These are phyloP conservation scores for Mus minutoides DNA, from an alignment of 2,797 vertebrate species.

Conservation along the genomic window DNA sequence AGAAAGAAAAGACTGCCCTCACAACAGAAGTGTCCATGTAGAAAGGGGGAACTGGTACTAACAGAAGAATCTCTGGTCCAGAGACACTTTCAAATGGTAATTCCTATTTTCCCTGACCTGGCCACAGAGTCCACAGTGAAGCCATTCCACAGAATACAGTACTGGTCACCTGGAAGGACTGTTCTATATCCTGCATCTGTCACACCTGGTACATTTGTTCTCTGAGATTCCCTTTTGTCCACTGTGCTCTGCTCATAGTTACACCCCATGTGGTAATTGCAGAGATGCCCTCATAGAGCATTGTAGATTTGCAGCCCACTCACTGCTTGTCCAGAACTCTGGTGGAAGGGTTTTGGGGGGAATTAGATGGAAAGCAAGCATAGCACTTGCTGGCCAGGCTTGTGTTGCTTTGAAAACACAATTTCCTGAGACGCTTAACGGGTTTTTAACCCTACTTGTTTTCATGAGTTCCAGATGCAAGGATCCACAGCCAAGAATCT, in stretches of 20 bases:
- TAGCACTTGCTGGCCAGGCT: background rate
- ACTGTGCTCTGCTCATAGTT: background rate
- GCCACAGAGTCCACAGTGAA: background rate
- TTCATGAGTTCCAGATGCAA: background rate
- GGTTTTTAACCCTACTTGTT: background rate
- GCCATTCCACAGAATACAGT: background rate
- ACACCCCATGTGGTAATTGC: background rate
- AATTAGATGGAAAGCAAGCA: background rate
- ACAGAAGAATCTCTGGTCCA: background rate
- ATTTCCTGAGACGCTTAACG: background rate
- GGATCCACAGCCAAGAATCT: background rate
- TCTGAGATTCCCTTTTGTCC: background rate
- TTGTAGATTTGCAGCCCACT: background rate
- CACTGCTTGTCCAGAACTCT: background rate
- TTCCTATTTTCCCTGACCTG: background rate
- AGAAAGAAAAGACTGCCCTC: background rate
- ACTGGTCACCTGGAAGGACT: background rate
- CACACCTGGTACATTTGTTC: background rate
- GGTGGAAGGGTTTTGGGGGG: background rate
- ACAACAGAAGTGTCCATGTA: background rate
- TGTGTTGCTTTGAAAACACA: constrained; percentile 40
- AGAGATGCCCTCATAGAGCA: too few species aligned
- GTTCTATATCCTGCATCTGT: background rate
- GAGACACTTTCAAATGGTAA: background rate
- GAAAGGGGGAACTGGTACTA: background rate